These are phyloP conservation scores for Lates japonicus DNA, from an alignment of 2,797 vertebrate genomes.

Conservation along the genomic window DNA sequence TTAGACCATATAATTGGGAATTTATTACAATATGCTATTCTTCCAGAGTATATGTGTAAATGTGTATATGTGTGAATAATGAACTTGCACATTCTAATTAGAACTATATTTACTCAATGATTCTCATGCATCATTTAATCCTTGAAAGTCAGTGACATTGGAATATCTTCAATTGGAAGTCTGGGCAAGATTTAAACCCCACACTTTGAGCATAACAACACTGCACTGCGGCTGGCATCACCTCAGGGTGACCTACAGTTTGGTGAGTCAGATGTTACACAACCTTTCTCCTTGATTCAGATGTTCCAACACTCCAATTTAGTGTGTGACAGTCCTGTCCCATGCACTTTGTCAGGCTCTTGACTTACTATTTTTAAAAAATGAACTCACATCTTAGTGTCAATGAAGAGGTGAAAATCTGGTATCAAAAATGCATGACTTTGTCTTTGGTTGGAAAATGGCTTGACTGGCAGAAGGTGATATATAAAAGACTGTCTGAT, in stretches of 20 bases:
- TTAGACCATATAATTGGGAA: conserved; percentile 35
- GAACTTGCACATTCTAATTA: conserved; percentile 61
- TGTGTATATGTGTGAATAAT: conserved; percentile 11
- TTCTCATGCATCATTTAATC: conserved; percentile 52
- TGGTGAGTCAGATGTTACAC: conserved; percentile 42
- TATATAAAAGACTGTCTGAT: background rate
- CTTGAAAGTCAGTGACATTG: conserved; percentile 48
- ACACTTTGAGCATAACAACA: conserved; percentile 23
- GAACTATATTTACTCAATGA: conserved; percentile 57
- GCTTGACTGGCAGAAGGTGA: conserved; percentile 24
- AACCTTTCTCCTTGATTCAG: conserved; percentile 29
- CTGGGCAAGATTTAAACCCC: conserved; percentile 34
- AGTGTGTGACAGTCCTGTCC: background rate
- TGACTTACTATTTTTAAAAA: background rate
- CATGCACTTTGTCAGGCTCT: background rate
- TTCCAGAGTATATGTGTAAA: conserved; percentile 41
- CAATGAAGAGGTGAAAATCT: conserved; percentile 6
- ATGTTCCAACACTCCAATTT: conserved; percentile 1
- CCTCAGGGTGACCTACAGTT: conserved; percentile 43
- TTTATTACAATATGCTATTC: conserved; percentile 25
- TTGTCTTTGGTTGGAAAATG: conserved; percentile 31
- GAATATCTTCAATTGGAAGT: conserved; percentile 31
- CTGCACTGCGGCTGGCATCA: conserved; percentile 22
- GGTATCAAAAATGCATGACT: conserved; percentile 22
- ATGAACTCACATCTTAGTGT: background rate